Conservation (phyloP, 2,797 vertebrate species). For the Sebastiscus tertius region DNA sequence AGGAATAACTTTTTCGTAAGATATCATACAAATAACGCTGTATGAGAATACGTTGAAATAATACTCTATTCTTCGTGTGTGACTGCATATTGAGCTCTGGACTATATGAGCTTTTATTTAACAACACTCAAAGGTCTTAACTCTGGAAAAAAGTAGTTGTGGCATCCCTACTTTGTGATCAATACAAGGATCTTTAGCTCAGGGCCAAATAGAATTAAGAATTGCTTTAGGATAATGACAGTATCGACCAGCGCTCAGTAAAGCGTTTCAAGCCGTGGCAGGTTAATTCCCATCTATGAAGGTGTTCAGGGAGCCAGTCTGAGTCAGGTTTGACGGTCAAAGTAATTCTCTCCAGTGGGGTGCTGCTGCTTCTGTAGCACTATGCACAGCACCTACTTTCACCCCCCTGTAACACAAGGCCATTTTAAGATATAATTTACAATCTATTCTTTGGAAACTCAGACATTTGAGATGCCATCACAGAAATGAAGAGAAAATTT, state of each 20-base stretch:
- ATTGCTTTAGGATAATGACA: conserved; percentile 80
- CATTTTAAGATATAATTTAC: conserved; percentile 37
- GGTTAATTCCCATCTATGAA: conserved; percentile 71
- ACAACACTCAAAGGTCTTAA: conserved; percentile 35
- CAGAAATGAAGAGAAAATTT: conserved; percentile 30
- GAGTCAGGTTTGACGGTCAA: conserved; percentile 57
- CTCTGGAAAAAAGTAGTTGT: conserved; percentile 55
- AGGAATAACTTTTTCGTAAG: too few relatives aligned
- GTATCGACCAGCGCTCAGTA: conserved; percentile 73
- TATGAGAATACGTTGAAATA: neutral
- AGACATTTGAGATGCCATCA: conserved; percentile 32
- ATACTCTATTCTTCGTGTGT: neutral
- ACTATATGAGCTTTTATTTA: conserved; percentile 17
- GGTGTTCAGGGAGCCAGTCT: conserved; percentile 60
- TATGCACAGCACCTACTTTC: conserved; percentile 4
- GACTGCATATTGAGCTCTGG: neutral
- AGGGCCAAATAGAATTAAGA: conserved; percentile 80
- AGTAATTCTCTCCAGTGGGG: conserved; percentile 48
- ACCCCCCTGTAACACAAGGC: neutral
- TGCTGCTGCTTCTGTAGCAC: conserved; percentile 10
- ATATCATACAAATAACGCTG: too few relatives aligned
- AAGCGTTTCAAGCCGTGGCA: conserved; percentile 68
- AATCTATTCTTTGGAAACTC: conserved; percentile 40
- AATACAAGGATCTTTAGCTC: conserved; percentile 75
- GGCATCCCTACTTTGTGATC: conserved; percentile 69